Conservation (phyloP, 2,888 invertebrate species). For the Halictus ligatus region DNA sequence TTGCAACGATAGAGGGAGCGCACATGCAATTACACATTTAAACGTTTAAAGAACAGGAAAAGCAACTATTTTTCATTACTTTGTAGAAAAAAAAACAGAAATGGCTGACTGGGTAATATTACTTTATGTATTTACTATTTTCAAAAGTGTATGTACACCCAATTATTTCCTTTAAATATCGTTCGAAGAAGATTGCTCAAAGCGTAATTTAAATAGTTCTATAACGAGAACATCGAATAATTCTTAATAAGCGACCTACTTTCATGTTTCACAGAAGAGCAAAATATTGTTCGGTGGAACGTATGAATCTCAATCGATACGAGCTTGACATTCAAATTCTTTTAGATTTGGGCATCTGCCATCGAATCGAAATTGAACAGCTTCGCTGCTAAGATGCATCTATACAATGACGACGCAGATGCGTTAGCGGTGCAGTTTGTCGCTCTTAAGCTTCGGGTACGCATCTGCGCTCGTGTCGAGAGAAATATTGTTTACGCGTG, state of each 20-base stretch:
- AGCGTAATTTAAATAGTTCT: not conserved
- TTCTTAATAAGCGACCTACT: not conserved
- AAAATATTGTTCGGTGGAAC: not conserved
- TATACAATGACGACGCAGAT: slow-evolving; percentile 61
- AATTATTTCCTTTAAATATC: not conserved
- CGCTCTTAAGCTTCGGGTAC: slow-evolving; percentile 73
- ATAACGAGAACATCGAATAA: not conserved
- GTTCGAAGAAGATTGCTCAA: not conserved
- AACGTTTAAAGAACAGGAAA: too few species aligned
- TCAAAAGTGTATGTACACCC: not conserved
- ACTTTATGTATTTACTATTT: not conserved
- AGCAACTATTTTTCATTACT: too few species aligned
- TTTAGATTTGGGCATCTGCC: slow-evolving; percentile 82
- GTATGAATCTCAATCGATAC: slow-evolving; percentile 43
- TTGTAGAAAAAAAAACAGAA: too few species aligned
- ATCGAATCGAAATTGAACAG: slow-evolving; percentile 76
- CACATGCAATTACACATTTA: too few species aligned
- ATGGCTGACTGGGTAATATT: too few species aligned
- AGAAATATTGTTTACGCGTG: not conserved
- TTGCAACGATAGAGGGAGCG: too few species aligned
- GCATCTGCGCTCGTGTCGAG: slow-evolving; percentile 55
- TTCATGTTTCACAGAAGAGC: not conserved
- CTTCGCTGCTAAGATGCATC: slow-evolving; percentile 73
- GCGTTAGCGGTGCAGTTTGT: slow-evolving; percentile 72
- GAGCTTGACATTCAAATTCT: slow-evolving; percentile 83